A percentile compares a stretch with the other conserved stretches of the same genome.
These are phyloP conservation scores for Prunella strophiata DNA, from an alignment of 2,797 vertebrate species.

Conservation along the genomic window DNA sequence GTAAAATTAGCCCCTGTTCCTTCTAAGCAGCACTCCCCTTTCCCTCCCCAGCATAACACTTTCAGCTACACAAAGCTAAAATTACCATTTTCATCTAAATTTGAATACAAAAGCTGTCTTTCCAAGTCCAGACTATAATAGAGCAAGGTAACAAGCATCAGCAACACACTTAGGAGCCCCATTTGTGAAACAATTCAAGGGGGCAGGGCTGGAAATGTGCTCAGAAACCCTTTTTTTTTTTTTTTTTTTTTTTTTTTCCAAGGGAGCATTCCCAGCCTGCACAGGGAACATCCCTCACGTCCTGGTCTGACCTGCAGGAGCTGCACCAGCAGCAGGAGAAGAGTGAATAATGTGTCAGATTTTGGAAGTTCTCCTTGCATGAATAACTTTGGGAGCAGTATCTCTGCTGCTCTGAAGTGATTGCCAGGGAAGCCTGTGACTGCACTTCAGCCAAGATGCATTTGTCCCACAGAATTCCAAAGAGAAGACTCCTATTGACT, in stretches of 20 bases:
- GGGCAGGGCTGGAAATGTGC: neutral
- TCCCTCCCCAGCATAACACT: neutral
- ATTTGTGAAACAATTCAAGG: neutral
- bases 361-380: neutral
- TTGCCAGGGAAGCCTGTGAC: neutral
- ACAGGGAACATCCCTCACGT: neutral
- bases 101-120: neutral
- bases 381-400: neutral
- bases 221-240: neutral
- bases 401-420: neutral
- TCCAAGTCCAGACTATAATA: neutral
- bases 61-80: neutral
- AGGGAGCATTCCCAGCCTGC: neutral
- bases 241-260: accelerated
- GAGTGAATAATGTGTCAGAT: neutral
- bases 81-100: neutral
- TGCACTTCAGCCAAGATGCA: neutral
- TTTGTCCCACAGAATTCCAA: neutral
- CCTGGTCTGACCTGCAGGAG: neutral
- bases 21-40: neutral
- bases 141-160: neutral
- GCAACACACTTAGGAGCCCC: neutral
- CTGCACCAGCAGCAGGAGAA: neutral
- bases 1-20: neutral
- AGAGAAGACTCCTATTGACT: neutral